phyloP scores from a whole-genome alignment of 2,113 vertebrate species.

The Lipophrys pholis region DNA sequence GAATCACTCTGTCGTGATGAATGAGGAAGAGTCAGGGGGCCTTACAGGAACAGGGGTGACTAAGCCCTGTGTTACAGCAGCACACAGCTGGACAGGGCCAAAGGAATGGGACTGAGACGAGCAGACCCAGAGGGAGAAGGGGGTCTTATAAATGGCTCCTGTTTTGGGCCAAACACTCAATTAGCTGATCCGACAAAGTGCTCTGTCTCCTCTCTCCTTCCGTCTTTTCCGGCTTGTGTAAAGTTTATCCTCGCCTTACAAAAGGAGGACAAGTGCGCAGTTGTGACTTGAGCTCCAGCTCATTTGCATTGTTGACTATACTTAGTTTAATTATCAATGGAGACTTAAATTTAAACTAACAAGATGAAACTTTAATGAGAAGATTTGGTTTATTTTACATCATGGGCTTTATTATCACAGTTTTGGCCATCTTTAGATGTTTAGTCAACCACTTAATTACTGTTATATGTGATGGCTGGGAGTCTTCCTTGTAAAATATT shows the following conservation, averaged over 20 bases:
- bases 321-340: slow-evolving; percentile 9
- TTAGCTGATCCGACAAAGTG: slow-evolving; percentile 81
- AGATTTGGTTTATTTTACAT: slow-evolving; percentile 13
- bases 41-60: slow-evolving; percentile 64
- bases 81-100: slow-evolving; percentile 60
- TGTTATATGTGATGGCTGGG: slow-evolving; percentile 41
- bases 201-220: slow-evolving; percentile 61
- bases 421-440: slow-evolving; percentile 41
- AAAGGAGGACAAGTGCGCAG: slow-evolving; percentile 26
- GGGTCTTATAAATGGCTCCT: slow-evolving; percentile 75
- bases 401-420: slow-evolving; percentile 32
- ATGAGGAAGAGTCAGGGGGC: slow-evolving; percentile 60
- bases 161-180: slow-evolving; percentile 83
- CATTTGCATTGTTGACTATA: slow-evolving; percentile 20
- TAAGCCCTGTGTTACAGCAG: slow-evolving; percentile 68
- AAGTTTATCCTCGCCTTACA: slow-evolving; percentile 60
- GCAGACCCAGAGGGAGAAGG: slow-evolving; percentile 52
- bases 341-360: slow-evolving; percentile 43
- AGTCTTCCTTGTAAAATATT: slow-evolving; percentile 46
- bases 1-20: slow-evolving; percentile 76
- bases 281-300: slow-evolving; percentile 43
- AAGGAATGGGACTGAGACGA: slow-evolving; percentile 54
- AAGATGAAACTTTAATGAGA: slow-evolving; percentile 19
- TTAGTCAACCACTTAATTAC: slow-evolving; percentile 50
- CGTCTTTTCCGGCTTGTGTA: slow-evolving; percentile 51